Conservation (phyloP, 1,140 invertebrate genomes). For the Cheumatopsyche charites region DNA sequence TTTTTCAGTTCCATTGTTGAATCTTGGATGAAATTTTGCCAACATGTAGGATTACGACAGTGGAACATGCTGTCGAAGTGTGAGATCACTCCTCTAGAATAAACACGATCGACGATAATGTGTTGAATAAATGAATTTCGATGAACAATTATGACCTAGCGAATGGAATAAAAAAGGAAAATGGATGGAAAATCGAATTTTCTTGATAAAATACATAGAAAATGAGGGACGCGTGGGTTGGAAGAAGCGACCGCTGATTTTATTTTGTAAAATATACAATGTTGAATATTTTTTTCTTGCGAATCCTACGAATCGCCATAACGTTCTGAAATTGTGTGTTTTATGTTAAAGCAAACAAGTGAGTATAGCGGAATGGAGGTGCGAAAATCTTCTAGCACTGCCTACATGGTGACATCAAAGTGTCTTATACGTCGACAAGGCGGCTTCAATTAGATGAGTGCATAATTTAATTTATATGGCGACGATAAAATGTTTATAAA, state of each 20-base stretch:
- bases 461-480: too few relatives aligned
- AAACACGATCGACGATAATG: constrained; percentile 16
- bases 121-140: constrained; percentile 11
- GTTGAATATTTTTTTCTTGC: not conserved
- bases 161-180: not conserved
- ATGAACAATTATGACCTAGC: not conserved
- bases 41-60: not conserved
- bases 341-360: not conserved
- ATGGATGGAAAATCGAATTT: constrained; percentile 7
- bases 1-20: too few relatives aligned
- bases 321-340: not conserved
- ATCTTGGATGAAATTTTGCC: too few relatives aligned
- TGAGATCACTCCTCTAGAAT: constrained; percentile 11
- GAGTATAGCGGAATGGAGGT: not conserved
- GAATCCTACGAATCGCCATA: constrained; percentile 12
- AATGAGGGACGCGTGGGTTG: not conserved
- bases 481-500: too few relatives aligned
- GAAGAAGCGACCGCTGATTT: not conserved
- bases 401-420: constrained; percentile 19
- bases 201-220: not conserved
- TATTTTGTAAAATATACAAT: too few relatives aligned
- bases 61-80: not conserved
- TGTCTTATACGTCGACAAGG: too few relatives aligned
- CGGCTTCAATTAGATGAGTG: too few relatives aligned
- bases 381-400: not conserved